Evolutionary conservation across 2,888 invertebrate species (phyloP), one percentile per base, ranked within the genome.

Genomic region (Anoncus sp.): DNA sequence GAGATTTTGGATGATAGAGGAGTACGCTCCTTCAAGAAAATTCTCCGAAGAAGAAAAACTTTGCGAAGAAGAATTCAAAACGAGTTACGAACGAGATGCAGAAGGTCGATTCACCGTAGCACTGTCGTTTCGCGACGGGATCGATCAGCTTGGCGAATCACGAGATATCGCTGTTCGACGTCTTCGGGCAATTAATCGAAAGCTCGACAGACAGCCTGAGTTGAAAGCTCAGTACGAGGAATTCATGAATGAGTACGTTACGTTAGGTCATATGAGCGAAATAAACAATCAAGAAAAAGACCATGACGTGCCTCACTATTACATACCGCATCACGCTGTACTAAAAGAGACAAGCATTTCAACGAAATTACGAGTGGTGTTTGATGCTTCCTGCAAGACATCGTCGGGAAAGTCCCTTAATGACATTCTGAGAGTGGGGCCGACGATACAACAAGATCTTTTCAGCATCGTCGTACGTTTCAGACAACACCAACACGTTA

Each of bases 311-410:
- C 47, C 45, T 45, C 35, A 31, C 5, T 65, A 45, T 20, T 76
- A 77, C 53, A 43, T 78, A 6, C 65, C 77, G 1, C 82, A 84
- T 53, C 82, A 82, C 31, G 62, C 77, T 0, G 79, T 83, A 4
- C 14, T 81, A 9, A 82, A 80, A 45, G 69, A 77, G 40, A 24
- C 73, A 16, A 76, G 81, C 38, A 10, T n/a, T 5, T 74, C 84
- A 0, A 84, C 81, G 5, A 86, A 83, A 62, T 9, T 84, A 12
- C 76, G 85, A 0, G 79, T 83, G 0, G 84, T 84, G 5, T 85
- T 85, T 43, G 81, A 84, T 59, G 84, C 79, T 0, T 84, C 83
- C 3, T 77, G 75, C 1, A 57, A 78, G 20, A 53, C 81, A 1
- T 62, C 69, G 4, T 67, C 71, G 12, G 76, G 70, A 38, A 53